phyloP scores from a whole-genome alignment of 2,113 vertebrate genomes.

The Rutilus rutilus region DNA sequence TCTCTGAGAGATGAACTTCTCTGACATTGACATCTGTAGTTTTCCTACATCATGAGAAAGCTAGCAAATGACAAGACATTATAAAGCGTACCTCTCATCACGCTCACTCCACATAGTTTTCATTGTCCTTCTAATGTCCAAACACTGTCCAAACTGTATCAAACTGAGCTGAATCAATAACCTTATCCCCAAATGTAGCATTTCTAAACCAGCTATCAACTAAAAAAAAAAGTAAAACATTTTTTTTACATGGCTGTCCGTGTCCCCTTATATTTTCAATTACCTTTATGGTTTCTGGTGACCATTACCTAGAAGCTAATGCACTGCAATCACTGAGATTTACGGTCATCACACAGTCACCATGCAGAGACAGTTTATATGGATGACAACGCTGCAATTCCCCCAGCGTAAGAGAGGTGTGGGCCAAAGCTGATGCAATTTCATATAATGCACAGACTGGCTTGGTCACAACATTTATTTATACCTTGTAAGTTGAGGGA shows the following conservation, averaged over 20 bases:
- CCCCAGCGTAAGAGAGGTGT: not conserved
- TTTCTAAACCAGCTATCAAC: not conserved
- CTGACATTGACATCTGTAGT: conserved; percentile 68
- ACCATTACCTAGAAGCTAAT: conserved; percentile 20
- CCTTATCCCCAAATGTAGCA: not conserved
- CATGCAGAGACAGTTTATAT: conserved; percentile 12
- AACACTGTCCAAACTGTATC: not conserved
- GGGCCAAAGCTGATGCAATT: not conserved
- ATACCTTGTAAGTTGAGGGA: not conserved
- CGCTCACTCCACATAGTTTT: not conserved
- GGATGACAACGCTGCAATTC: not conserved
- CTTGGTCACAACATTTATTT: conserved; percentile 1
- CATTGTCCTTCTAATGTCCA: not conserved
- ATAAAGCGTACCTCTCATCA: not conserved
- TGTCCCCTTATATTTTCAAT: conserved; percentile 40
- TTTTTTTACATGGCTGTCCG: conserved; percentile 11
- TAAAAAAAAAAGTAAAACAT: not conserved
- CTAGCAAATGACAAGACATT: conserved; percentile 64
- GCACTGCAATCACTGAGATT: conserved; percentile 43
- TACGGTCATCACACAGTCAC: conserved; percentile 16
- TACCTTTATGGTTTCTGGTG: conserved; percentile 28
- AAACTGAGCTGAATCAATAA: not conserved
- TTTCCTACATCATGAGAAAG: conserved; percentile 73
- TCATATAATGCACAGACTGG: not conserved
- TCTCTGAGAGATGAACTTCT: conserved; percentile 68